Evolutionary conservation across 2,113 vertebrate species (phyloP), one percentile per base, ranked within the genome.

Genomic region (Dipodomys stephensi): DNA sequence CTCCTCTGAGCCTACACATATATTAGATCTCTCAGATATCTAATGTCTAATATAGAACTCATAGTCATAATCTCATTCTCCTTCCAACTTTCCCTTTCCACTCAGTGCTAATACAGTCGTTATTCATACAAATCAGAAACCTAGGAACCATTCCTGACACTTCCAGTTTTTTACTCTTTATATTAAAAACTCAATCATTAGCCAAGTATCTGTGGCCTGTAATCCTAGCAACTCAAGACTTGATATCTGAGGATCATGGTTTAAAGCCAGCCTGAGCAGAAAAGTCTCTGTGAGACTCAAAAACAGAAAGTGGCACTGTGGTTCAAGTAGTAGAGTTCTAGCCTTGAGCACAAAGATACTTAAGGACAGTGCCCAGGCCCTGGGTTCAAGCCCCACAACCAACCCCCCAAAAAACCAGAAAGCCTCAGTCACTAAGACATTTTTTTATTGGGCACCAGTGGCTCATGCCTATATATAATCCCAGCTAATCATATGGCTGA

Each of bases 81-180:
- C 39, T 62, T 92, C 49, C 8, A 65, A 32, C 25, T 35, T 87
- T 90, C 35, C 16, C 57, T 30, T 77, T 78, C 32, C n/a, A 81
- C 2, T 69, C 71, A 71, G 15, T 49, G 28, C 3, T 90, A 22
- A 72, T 78, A 39, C 32, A 83, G 4, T 92, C 30, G 44, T 89
- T 67, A 84, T 19, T 25, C 79, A 81, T 35, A 64, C 69, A 88
- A 53, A 46, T n/a, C 49, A 49, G 89, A 94, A 85, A 86, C 25
- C 25, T 27, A 76, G 69, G 86, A 72, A 60, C 28, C 57, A 39
- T 78, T 49, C 0, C 32, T 74, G 35, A 62, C 82, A 67, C 28
- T 65, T 57, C 32, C 87, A 73, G 62, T 90, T 20, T 60, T 74
- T 74, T 79, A 92, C 67, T 79, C 30, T 7, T 90, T 78, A 62